phyloP scores from a whole-genome alignment of 1,140 invertebrate genomes.

The Amphibalanus amphitrite region DNA sequence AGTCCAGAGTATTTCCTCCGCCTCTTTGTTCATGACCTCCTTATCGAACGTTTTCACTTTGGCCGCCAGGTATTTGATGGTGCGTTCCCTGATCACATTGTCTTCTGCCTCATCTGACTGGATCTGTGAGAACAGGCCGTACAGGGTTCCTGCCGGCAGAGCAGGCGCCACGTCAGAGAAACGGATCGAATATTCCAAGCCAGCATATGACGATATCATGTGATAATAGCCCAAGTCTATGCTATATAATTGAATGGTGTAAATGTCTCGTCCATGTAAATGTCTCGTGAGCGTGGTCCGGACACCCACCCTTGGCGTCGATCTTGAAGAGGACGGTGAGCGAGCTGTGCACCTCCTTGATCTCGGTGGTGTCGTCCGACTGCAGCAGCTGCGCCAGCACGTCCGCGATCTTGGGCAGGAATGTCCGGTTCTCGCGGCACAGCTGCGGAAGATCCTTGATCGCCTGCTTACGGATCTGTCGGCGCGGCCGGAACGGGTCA shows the following conservation, averaged over 20 bases:
- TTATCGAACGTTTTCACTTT: constrained; percentile 63
- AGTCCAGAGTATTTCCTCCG: constrained; percentile 64
- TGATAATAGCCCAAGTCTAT: no score
- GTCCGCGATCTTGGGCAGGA: constrained; percentile 72
- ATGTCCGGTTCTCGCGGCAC: constrained; percentile 59
- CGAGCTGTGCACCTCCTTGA: constrained; percentile 56
- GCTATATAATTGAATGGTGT: no score
- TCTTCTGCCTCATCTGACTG: constrained; percentile 41
- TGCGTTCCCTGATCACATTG: constrained; percentile 57
- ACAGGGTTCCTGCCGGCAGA: constrained; percentile 27
- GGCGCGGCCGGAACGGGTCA: constrained; percentile 19
- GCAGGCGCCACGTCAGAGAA: no score
- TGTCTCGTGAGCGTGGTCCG: no score
- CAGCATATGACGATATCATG: no score
- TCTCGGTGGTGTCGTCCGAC: constrained; percentile 60
- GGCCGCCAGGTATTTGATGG: constrained; percentile 66
- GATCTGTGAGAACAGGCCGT: constrained; percentile 74
- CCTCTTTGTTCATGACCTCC: constrained; percentile 62
- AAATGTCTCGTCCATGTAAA: no score
- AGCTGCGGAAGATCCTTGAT: constrained; percentile 80
- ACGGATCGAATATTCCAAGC: no score
- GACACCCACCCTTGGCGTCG: constrained; percentile 35
- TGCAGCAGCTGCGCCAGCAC: constrained; percentile 78
- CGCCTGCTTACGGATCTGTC: constrained; percentile 80
- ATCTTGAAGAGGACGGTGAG: constrained; percentile 42